Evolutionary conservation across 2,888 invertebrate genomes (phyloP).

Genomic region (Cephus runcator): DNA sequence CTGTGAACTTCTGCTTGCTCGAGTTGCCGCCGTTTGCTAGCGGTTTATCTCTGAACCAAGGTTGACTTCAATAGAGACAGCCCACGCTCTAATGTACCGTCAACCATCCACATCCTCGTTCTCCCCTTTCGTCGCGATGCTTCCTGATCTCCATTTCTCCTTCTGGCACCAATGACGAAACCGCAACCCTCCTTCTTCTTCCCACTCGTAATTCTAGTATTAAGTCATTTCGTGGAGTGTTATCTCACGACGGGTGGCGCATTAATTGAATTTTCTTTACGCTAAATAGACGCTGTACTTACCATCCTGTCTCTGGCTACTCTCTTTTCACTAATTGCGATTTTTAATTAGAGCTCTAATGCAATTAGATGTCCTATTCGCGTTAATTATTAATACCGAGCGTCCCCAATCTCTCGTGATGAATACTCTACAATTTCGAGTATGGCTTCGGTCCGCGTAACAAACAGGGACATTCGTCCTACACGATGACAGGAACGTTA

Average conservation of each 20-base stretch:
- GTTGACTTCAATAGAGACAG: neutral
- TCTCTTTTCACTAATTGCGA: slow-evolving; percentile 40
- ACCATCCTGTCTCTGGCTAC: neutral
- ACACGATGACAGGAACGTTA: neutral
- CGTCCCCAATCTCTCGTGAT: slow-evolving; percentile 24
- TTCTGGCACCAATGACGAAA: neutral
- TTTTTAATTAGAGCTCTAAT: slow-evolving; percentile 51
- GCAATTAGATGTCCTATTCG: slow-evolving; percentile 39
- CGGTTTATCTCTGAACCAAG: neutral
- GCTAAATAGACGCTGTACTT: slow-evolving; percentile 26
- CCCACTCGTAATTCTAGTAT: slow-evolving; percentile 33
- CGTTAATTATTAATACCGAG: slow-evolving; percentile 42
- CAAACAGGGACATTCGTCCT: slow-evolving; percentile 5
- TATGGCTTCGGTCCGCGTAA: neutral
- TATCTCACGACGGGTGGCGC: slow-evolving; percentile 29
- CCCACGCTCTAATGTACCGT: neutral
- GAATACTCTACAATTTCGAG: slow-evolving; percentile 37
- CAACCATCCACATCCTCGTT: neutral
- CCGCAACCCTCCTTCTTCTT: neutral
- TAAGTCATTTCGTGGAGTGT: slow-evolving; percentile 38
- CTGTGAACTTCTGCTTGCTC: neutral
- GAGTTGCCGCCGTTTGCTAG: neutral
- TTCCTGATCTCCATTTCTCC: neutral
- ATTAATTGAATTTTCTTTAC: slow-evolving; percentile 48
- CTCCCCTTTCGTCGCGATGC: neutral